A percentile compares a stretch with the other conserved stretches of the same genome.
Conservation (phyloP, 2,113 vertebrate genomes). For the Sphaerodactylus townsendi region DNA sequence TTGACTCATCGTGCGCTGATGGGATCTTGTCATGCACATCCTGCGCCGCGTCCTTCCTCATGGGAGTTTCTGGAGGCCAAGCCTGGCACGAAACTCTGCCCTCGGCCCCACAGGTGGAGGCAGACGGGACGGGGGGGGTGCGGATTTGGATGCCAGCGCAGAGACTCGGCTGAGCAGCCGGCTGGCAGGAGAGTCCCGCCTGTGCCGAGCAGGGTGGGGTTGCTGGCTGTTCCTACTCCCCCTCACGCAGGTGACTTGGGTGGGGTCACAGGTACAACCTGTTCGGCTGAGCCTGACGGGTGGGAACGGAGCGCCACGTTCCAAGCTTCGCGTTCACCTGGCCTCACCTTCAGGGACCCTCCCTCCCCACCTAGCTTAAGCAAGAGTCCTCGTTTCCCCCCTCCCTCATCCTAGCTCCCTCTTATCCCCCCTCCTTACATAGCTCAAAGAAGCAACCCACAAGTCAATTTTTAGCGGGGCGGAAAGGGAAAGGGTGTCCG, state of each 20-base stretch:
- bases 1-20: too few relatives aligned
- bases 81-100: too few relatives aligned
- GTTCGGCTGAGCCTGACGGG: neutral
- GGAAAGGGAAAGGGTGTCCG: slow-evolving; percentile 36
- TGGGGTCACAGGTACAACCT: slow-evolving; percentile 1
- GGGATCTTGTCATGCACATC: too few relatives aligned
- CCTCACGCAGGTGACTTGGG: slow-evolving; percentile 1
- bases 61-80: neutral
- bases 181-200: neutral
- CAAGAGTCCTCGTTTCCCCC: slow-evolving; percentile 6
- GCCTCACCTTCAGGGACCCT: neutral
- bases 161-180: neutral
- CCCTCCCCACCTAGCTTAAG: neutral
- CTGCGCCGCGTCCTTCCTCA: too few relatives aligned
- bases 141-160: neutral
- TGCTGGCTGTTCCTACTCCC: neutral
- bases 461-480: slow-evolving; percentile 18
- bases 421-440: neutral
- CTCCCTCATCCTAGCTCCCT: neutral
- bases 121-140: neutral
- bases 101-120: neutral
- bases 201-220: neutral
- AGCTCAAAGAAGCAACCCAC: slow-evolving; percentile 28
- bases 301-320: neutral
- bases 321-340: neutral